Percentiles rank a stretch among this genome's conserved stretches.
These are phyloP conservation scores for Hipparchia sbordonii DNA, from an alignment of 2,888 invertebrate genomes.

Conservation along the genomic window DNA sequence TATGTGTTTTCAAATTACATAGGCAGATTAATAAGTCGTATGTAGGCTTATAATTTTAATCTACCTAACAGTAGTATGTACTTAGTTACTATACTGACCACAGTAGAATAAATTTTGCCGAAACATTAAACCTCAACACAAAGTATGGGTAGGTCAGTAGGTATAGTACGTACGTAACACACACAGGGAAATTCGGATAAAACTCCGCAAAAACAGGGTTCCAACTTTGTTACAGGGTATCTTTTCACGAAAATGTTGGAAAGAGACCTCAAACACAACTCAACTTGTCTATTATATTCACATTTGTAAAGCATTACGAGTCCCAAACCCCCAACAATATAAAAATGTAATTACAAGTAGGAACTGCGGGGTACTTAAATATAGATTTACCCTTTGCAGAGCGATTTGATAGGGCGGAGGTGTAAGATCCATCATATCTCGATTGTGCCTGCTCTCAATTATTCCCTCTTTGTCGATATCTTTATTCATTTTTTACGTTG, in stretches of 20 bases:
- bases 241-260: slow-evolving; percentile 22
- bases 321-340: slow-evolving; percentile 61
- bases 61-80: neutral
- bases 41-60: too few relatives aligned
- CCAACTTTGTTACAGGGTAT: slow-evolving; percentile 9
- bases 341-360: slow-evolving; percentile 79
- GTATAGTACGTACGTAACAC: neutral
- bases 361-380: slow-evolving; percentile 75
- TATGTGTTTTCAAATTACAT: too few relatives aligned
- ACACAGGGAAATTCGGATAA: neutral
- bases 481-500: slow-evolving; percentile 71
- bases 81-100: neutral
- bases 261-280: slow-evolving; percentile 39
- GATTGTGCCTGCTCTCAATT: slow-evolving; percentile 73
- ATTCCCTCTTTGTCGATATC: slow-evolving; percentile 61
- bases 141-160: neutral
- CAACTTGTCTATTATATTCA: slow-evolving; percentile 66
- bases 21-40: too few relatives aligned
- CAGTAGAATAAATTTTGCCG: neutral
- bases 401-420: slow-evolving; percentile 70
- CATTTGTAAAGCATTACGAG: slow-evolving; percentile 72
- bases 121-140: neutral
- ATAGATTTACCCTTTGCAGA: slow-evolving; percentile 80
- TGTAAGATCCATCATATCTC: slow-evolving; percentile 79
- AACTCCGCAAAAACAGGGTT: slow-evolving; percentile 2